Percentiles rank a stretch among this genome's conserved stretches.
These are phyloP conservation scores for Petroica traversi DNA, from an alignment of 2,113 vertebrate genomes.

Conservation along the genomic window DNA sequence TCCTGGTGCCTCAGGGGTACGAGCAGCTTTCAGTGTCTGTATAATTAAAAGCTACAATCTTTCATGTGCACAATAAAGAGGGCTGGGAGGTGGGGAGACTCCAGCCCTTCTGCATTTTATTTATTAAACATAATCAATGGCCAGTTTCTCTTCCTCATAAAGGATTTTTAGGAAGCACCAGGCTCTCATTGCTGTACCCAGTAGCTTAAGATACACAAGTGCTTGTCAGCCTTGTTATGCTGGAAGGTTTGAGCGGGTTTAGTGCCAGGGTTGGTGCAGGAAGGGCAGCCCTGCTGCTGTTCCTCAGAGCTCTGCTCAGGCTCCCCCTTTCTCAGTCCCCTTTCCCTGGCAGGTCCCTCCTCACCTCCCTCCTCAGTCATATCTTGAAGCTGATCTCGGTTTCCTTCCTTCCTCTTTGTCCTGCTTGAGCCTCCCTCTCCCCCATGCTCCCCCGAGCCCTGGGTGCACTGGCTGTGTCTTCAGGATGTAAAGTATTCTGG, in stretches of 20 bases:
- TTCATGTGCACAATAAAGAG: conserved; percentile 77
- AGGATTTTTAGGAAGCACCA: not conserved
- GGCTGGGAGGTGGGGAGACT: conserved; percentile 64
- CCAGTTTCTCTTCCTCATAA: conserved; percentile 23
- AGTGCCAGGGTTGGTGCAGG: fast-evolving
- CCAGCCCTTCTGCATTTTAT: conserved; percentile 67
- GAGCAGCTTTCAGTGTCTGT: conserved; percentile 72
- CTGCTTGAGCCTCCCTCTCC: not conserved
- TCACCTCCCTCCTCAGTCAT: fast-evolving
- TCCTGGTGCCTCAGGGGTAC: conserved; percentile 52
- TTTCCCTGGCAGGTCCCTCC: not conserved
- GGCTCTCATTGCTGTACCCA: not conserved
- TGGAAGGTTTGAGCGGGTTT: not conserved
- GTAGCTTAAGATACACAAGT: not conserved
- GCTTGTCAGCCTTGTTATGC: not conserved
- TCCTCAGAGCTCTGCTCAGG: not conserved
- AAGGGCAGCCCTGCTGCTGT: not conserved
- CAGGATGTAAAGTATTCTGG: fast-evolving
- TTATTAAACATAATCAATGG: conserved; percentile 71
- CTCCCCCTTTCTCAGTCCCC: not conserved
- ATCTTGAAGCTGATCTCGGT: fast-evolving
- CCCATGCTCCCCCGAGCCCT: not conserved
- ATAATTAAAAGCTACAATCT: conserved; percentile 79
- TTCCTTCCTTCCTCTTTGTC: not conserved
- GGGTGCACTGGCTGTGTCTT: not conserved